phyloP scores from a whole-genome alignment of 2,888 invertebrate genomes.

The Nephrotoma flavescens region DNA sequence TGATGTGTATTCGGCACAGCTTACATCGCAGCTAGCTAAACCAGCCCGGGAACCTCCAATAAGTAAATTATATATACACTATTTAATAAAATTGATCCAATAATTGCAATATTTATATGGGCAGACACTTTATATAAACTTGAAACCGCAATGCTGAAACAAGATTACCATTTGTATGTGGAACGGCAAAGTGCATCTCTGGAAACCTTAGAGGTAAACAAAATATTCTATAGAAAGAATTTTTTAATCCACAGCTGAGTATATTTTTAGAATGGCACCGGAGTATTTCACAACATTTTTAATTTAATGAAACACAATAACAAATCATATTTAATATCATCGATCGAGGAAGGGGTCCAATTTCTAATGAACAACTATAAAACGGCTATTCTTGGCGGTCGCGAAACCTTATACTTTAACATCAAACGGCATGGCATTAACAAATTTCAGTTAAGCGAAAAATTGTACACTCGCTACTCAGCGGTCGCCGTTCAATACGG shows the following conservation, averaged over 20 bases:
- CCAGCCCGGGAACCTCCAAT: slow-evolving; percentile 58
- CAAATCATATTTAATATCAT: slow-evolving; percentile 44
- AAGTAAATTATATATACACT: slow-evolving; percentile 16
- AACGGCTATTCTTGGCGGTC: slow-evolving; percentile 52
- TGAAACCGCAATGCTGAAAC: slow-evolving; percentile 47
- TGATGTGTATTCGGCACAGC: slow-evolving; percentile 63
- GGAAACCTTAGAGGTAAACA: slow-evolving; percentile 46
- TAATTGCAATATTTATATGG: background rate
- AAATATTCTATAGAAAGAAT: background rate
- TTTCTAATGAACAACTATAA: slow-evolving; percentile 43
- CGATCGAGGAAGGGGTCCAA: slow-evolving; percentile 55
- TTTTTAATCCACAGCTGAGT: background rate
- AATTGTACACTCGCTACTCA: slow-evolving; percentile 61
- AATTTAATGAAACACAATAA: slow-evolving; percentile 45
- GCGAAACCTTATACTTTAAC: slow-evolving; percentile 62
- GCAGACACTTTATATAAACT: slow-evolving; percentile 43
- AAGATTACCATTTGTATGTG: slow-evolving; percentile 50
- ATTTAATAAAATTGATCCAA: background rate
- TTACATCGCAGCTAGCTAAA: slow-evolving; percentile 56
- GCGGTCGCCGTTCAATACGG: slow-evolving; percentile 64
- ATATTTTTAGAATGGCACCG: slow-evolving; percentile 49
- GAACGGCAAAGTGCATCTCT: slow-evolving; percentile 59
- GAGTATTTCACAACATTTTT: slow-evolving; percentile 54
- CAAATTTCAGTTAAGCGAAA: slow-evolving; percentile 54
- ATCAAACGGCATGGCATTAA: slow-evolving; percentile 48